Percentiles rank a stretch among this genome's conserved stretches.
Conservation (phyloP, 1,140 invertebrate genomes). For the Ceratina australensis region DNA sequence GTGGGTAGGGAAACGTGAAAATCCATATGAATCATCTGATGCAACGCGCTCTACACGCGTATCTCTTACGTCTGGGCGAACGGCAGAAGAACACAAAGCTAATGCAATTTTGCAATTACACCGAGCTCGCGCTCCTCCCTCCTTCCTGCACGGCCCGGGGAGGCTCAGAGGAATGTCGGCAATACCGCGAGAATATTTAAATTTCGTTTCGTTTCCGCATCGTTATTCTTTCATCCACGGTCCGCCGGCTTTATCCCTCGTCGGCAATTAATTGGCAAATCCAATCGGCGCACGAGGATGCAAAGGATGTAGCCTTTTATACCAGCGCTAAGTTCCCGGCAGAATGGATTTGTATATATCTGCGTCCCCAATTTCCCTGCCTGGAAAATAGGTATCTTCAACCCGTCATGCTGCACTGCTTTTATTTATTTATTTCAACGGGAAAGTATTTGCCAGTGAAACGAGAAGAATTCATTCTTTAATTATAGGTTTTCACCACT, state of each 20-base stretch:
- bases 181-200: conserved; percentile 70
- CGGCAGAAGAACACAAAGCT: conserved; percentile 72
- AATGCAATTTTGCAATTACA: conserved; percentile 75
- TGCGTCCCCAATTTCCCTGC: conserved; percentile 11
- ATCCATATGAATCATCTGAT: conserved; percentile 68
- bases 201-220: conserved; percentile 70
- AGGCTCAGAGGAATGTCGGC: conserved; percentile 57
- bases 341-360: conserved; percentile 16
- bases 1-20: conserved; percentile 29
- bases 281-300: conserved; percentile 54
- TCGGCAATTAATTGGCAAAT: conserved; percentile 64
- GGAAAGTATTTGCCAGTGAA: too few relatives aligned
- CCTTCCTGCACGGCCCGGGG: conserved; percentile 17
- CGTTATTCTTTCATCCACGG: conserved; percentile 70
- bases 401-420: background rate
- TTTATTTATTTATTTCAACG: too few relatives aligned
- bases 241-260: conserved; percentile 49
- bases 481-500: too few relatives aligned
- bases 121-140: conserved; percentile 46
- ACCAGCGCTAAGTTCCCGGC: conserved; percentile 29
- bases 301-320: conserved; percentile 41
- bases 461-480: too few relatives aligned
- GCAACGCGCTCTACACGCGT: conserved; percentile 55
- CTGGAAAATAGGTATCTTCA: background rate
- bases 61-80: conserved; percentile 72